These are phyloP conservation scores for Drosophila arizonae DNA, from an alignment of 1,140 invertebrate genomes.

Conservation along the genomic window DNA sequence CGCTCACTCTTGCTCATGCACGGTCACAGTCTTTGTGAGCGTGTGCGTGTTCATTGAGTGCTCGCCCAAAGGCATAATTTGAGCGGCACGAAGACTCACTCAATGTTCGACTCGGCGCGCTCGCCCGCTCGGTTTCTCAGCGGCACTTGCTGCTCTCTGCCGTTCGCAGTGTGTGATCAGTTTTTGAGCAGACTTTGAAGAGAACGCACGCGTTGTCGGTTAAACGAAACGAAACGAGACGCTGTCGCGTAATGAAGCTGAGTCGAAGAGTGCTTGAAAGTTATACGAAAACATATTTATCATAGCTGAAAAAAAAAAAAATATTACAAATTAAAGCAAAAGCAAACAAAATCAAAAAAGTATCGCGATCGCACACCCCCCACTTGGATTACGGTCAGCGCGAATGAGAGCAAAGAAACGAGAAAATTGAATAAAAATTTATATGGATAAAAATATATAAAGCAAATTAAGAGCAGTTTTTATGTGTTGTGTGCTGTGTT, in stretches of 20 bases:
- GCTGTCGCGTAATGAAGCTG: constrained; percentile 36
- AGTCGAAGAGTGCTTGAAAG: constrained; percentile 36
- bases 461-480: constrained; percentile 49
- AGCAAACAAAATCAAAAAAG: constrained; percentile 15
- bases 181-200: constrained; percentile 75
- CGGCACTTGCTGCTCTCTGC: constrained; percentile 65
- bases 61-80: constrained; percentile 55
- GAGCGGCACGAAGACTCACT: constrained; percentile 34
- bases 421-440: constrained; percentile 40
- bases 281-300: constrained; percentile 56
- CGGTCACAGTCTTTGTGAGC: constrained; percentile 59
- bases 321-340: background rate
- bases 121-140: constrained; percentile 31
- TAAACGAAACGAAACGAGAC: constrained; percentile 41
- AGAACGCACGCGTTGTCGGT: constrained; percentile 68
- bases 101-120: constrained; percentile 18
- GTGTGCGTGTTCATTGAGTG: constrained; percentile 77
- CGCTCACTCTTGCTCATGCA: constrained; percentile 36
- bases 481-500: constrained; percentile 51
- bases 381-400: constrained; percentile 80
- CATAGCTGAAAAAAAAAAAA: constrained; percentile 35
- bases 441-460: constrained; percentile 50
- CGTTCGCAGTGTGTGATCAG: constrained; percentile 61
- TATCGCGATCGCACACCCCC: constrained; percentile 65
- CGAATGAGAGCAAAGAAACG: constrained; percentile 55